A percentile compares a stretch with the other conserved stretches of the same genome.
These are phyloP conservation scores for Sorex fumeus DNA, from an alignment of 2,113 vertebrate genomes.

Conservation along the genomic window DNA sequence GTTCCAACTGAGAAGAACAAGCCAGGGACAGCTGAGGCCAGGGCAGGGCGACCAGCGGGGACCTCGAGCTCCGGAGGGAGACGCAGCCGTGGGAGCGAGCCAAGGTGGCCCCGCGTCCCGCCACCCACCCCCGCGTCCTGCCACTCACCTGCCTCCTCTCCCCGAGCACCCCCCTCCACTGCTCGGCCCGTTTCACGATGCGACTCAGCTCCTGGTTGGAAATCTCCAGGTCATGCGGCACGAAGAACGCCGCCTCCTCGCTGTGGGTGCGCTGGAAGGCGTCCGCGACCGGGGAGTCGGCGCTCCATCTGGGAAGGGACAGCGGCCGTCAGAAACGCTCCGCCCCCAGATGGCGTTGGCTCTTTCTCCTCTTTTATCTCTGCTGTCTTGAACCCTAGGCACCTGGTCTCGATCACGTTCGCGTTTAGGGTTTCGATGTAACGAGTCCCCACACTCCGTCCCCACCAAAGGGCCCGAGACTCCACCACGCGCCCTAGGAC, in stretches of 20 bases:
- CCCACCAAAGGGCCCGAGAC: too few species aligned
- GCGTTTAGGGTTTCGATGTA: too few species aligned
- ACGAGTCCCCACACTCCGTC: too few species aligned
- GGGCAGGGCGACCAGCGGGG: neutral
- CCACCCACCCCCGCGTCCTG: conserved; percentile 87
- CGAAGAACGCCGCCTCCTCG: conserved; percentile 91
- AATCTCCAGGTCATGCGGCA: conserved; percentile 94
- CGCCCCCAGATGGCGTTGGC: neutral
- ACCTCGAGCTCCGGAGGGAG: neutral
- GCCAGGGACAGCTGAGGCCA: neutral
- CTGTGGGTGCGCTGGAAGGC: conserved; percentile 90
- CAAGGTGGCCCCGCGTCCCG: neutral
- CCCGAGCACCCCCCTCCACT: conserved; percentile 95
- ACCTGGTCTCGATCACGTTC: too few species aligned
- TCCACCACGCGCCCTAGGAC: too few species aligned
- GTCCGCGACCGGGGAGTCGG: conserved; percentile 92
- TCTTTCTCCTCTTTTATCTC: neutral
- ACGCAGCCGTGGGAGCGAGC: too few species aligned
- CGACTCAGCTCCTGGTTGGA: conserved; percentile 95
- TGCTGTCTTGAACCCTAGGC: too few species aligned
- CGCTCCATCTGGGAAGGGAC: conserved; percentile 89
- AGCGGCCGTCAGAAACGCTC: too few species aligned
- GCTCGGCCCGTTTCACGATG: conserved; percentile 93
- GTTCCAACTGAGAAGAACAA: neutral
- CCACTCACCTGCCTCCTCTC: conserved; percentile 94